Evolutionary conservation across 2,888 invertebrate species (phyloP), one percentile per base, ranked within the genome.

Genomic region (Flexamia atlantica): DNA sequence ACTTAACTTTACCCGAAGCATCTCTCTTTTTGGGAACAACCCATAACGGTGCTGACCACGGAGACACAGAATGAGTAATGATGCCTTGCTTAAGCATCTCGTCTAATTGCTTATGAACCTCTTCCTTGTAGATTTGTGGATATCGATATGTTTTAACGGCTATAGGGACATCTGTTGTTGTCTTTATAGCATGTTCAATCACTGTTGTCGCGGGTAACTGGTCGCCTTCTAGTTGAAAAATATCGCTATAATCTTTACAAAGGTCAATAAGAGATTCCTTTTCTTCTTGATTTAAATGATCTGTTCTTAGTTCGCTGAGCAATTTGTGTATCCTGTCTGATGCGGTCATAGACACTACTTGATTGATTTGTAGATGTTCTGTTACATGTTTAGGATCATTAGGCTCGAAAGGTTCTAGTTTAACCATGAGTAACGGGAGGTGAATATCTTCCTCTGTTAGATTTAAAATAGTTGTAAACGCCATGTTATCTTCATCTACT

Each of bases 21-120:
- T 36, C 36, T 9, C 4, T 36, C 85, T 90, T 89, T 82, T 90
- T 89, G 0, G 89, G 89, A 0, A 90, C 89, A 36, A 90, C 85
- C 86, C 89, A 89, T 2, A 89, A 87, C 0, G 89, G 89, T 9
- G 88, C 87, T 60, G 87, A 88, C 88, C 89, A 90, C 0, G 89
- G 90, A 7, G 88, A 89, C 20, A 86, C 82, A 0, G 87, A 87
- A n/a, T 88, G 88, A 81, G 86, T 83, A 14, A 90, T 89, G 9
- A 90, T 88, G 40, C 88, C 88, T 70, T 89, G 85, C 4, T 87
- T 85, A 12, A 68, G 25, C 28, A 68, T 68, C 7, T 25, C 12
- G n/a, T 68, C 68, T 68, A 68, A 12, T n/a, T 89, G 88, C 46
- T 57, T 86, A 53, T 87, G 76, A 3, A 88, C 86, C 86, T 89